phyloP scores from a whole-genome alignment of 2,797 vertebrate genomes.

The Helarctos malayanus region DNA sequence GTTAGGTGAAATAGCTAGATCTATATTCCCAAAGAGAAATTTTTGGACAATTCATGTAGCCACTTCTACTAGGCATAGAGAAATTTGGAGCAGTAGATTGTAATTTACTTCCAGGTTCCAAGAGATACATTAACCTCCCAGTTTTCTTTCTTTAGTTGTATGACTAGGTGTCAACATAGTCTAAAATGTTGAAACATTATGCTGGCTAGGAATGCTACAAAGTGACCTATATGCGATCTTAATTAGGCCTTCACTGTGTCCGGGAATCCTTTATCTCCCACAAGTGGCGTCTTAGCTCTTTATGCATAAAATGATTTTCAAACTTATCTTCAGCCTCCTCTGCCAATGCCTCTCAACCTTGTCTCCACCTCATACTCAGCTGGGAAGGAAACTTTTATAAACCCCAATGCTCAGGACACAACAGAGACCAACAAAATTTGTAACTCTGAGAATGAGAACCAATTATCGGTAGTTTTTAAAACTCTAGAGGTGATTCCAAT shows the following conservation, averaged over 20 bases:
- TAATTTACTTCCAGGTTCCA: background rate
- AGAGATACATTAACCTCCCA: background rate
- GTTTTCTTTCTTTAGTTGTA: background rate
- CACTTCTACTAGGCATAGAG: background rate
- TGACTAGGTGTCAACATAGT: background rate
- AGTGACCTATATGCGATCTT: background rate
- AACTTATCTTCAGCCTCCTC: background rate
- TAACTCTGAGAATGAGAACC: background rate
- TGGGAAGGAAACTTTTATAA: background rate
- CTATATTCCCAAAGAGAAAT: background rate
- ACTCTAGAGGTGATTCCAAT: background rate
- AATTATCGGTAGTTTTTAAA: background rate
- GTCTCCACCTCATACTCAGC: background rate
- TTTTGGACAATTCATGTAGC: background rate
- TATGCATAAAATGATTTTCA: background rate
- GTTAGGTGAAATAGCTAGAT: background rate
- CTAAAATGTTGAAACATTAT: background rate
- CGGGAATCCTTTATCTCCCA: background rate
- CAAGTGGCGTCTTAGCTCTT: background rate
- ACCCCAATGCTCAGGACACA: rapidly evolving
- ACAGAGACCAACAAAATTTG: background rate
- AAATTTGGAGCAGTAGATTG: background rate
- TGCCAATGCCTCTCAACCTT: background rate
- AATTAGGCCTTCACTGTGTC: background rate
- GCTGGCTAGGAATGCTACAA: background rate